Conservation (phyloP, 2,113 vertebrate species). For the Brienomyrus longianalis region DNA sequence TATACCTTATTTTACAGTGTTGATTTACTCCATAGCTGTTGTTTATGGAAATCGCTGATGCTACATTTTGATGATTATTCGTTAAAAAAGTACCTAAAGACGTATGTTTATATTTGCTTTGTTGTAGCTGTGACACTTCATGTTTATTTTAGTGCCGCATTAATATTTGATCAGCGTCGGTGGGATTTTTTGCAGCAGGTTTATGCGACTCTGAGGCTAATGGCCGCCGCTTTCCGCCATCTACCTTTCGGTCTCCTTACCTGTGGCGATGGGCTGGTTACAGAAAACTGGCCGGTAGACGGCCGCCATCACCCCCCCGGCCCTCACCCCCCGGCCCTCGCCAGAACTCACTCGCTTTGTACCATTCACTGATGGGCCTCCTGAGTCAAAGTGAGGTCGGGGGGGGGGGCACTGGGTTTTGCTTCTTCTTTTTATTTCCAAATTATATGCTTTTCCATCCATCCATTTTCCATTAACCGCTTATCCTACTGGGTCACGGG, state of each 20-base stretch:
- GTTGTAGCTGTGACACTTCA: constrained; percentile 28
- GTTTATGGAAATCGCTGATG: not conserved
- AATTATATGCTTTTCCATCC: not conserved
- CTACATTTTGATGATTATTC: not conserved
- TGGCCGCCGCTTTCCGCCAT: not conserved
- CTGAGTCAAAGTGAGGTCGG: constrained; percentile 62
- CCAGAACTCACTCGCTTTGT: not conserved
- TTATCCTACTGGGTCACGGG: no score
- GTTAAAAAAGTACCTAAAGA: not conserved
- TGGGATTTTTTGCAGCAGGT: not conserved
- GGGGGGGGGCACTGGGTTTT: constrained; percentile 18
- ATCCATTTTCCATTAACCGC: no score
- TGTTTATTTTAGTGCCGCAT: constrained; percentile 23
- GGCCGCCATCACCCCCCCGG: not conserved
- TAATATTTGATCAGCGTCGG: not conserved
- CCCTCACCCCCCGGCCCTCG: not conserved
- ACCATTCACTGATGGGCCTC: constrained; percentile 50
- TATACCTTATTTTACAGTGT: not conserved
- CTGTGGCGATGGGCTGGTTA: not conserved
- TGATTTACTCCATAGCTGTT: not conserved
- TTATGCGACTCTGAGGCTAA: not conserved
- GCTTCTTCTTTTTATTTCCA: not conserved
- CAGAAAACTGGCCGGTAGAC: not conserved
- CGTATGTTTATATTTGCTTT: not conserved
- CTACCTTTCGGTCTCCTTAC: constrained; percentile 25